phyloP scores from a whole-genome alignment of 2,797 vertebrate species.

The Heteromormyrus szaboi region DNA sequence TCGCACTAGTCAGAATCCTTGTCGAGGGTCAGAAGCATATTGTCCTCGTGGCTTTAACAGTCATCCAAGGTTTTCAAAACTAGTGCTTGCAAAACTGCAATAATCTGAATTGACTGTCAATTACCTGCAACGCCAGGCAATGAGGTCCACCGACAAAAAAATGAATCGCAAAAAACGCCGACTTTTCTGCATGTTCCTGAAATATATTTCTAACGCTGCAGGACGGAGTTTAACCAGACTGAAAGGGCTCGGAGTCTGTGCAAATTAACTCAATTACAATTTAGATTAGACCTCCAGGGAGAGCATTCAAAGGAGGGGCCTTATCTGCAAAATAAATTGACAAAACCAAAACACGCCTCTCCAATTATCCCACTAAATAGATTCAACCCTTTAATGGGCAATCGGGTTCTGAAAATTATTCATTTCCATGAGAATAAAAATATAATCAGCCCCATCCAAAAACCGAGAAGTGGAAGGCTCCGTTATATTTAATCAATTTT shows the following conservation, averaged over 20 bases:
- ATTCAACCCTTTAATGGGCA: conserved; percentile 31
- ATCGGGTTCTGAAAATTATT: conserved; percentile 25
- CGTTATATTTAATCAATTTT: conserved; percentile 22
- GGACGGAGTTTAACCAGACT: conserved; percentile 51
- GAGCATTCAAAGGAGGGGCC: conserved; percentile 52
- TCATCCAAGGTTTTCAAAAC: background rate
- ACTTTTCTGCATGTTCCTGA: conserved; percentile 22
- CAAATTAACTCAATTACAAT: conserved; percentile 62
- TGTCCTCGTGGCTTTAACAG: background rate
- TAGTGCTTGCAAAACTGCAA: background rate
- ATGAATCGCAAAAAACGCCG: background rate
- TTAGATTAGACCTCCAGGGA: conserved; percentile 60
- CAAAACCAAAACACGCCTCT: conserved; percentile 39
- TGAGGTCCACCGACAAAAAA: background rate
- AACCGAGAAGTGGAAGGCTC: conserved; percentile 11
- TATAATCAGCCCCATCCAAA: conserved; percentile 23
- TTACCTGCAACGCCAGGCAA: background rate
- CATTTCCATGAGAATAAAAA: conserved; percentile 27
- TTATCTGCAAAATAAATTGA: conserved; percentile 51
- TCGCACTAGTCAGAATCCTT: background rate
- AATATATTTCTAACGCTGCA: conserved; percentile 46
- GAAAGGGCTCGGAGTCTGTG: conserved; percentile 56
- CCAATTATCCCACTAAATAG: conserved; percentile 30
- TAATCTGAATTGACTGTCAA: background rate
- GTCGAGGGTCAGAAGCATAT: background rate